Percentiles rank a stretch among this genome's conserved stretches.
Evolutionary conservation across 1,140 invertebrate species (phyloP).

Genomic region (Nomia melanderi): DNA sequence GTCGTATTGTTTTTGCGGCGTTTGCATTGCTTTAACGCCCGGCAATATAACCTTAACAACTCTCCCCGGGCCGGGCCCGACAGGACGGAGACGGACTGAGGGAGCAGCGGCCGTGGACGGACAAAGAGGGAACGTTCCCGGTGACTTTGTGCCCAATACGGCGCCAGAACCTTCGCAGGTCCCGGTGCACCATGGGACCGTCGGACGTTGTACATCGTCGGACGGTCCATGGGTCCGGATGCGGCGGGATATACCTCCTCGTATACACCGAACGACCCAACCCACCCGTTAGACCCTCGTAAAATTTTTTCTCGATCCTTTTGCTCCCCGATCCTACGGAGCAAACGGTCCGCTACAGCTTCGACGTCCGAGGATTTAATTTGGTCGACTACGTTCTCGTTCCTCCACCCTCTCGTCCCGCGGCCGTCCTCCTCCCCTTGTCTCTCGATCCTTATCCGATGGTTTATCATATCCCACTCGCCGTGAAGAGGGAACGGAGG

Average conservation of each 20-base stretch:
- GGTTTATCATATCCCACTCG: constrained; percentile 76
- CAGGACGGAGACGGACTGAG: constrained; percentile 1
- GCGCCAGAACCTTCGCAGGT: constrained; percentile 67
- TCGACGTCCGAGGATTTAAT: constrained; percentile 71
- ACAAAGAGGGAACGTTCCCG: constrained; percentile 29
- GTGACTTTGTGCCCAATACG: constrained; percentile 69
- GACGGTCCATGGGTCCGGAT: constrained; percentile 63
- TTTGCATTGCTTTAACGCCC: constrained; percentile 71
- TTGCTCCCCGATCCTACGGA: constrained; percentile 54
- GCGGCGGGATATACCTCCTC: constrained; percentile 64
- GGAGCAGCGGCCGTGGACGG: neutral
- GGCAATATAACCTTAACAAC: constrained; percentile 79
- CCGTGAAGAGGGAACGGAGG: constrained; percentile 30
- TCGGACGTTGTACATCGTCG: constrained; percentile 66
- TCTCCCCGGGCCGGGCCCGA: constrained; percentile 29
- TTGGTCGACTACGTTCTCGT: constrained; percentile 63
- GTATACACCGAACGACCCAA: constrained; percentile 61
- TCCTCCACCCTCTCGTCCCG: constrained; percentile 37
- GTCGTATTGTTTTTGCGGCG: constrained; percentile 76
- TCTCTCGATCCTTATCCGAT: constrained; percentile 75
- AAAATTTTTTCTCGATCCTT: constrained; percentile 71
- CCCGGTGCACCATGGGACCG: constrained; percentile 57
- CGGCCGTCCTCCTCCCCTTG: constrained; percentile 48
- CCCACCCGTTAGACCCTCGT: constrained; percentile 72
- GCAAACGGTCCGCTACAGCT: constrained; percentile 64